Evolutionary conservation across 2,113 vertebrate genomes (phyloP), one percentile per base, ranked within the genome.

Genomic region (Leptodactylus fuscus): DNA sequence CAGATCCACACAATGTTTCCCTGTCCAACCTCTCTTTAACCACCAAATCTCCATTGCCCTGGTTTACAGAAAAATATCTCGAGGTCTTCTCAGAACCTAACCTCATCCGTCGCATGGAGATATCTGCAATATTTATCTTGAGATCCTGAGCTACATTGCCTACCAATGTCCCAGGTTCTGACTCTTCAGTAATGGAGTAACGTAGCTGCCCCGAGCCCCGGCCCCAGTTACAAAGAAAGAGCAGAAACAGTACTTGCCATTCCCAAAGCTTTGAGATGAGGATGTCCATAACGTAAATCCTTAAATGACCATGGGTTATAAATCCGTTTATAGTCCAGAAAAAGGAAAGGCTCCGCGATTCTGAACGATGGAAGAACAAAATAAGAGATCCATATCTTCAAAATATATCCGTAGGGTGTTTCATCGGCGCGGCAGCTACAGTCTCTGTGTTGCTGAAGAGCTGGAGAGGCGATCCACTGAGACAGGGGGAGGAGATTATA

Each of bases 191-290:
- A 87, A 95, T 90, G 18, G 94, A 93, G 88, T 95, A 95, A 65
- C 71, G 93, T 74, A 96, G 94, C 92, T 95, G 95, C 90, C 94
- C 95, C 65, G 91, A 91, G 87, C 89, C 94, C 91, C 92, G 87
- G 88, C 89, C 93, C 93, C 92, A 93, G 93, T 88, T 88, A 90
- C 92, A 94, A 90, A 94, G 90, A 86, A 85, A 93, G 91, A 94
- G 89, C 90, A 94, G 90, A 91, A 85, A 92, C 88, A 94, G 90
- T 92, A 95, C 93, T 94, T 95, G 95, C 95, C 95, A 94, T 94
- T 93, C 94, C 92, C 91, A 93, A 89, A 91, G 16, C 89, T 89
- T 93, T 88, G 90, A 87, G 89, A 88, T n/a, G n/a, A n/a, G n/a
- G n/a, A n/a, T 88, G 88, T 93, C 92, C 94, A 94, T 94, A 92